These are phyloP conservation scores for Sander vitreus DNA, from an alignment of 2,113 vertebrate genomes.

Conservation along the genomic window DNA sequence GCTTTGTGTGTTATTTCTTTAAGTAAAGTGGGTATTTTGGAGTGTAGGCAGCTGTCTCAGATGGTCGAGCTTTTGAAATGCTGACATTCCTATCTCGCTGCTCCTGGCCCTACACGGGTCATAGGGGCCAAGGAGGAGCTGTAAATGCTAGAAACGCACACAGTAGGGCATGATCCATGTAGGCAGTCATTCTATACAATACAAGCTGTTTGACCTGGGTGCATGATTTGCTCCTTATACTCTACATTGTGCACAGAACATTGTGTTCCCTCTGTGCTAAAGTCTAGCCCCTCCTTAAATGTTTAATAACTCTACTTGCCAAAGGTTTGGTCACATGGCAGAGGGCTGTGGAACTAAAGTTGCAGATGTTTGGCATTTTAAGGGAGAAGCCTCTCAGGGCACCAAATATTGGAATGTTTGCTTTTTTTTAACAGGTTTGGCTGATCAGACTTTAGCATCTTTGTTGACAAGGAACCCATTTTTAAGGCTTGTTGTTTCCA, in stretches of 20 bases:
- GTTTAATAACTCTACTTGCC: constrained; percentile 36
- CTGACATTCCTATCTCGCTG: neutral
- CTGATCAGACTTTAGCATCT: neutral
- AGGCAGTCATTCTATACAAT: neutral
- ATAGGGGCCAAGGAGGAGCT: neutral
- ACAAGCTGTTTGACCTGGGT: neutral
- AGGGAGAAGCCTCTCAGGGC: neutral
- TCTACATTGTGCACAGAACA: constrained; percentile 9
- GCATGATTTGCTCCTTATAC: neutral
- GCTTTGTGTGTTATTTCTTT: neutral
- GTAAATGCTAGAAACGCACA: neutral
- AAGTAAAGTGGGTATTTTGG: neutral
- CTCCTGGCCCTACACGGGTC: neutral
- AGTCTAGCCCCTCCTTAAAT: constrained; percentile 34
- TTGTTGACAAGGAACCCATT: neutral
- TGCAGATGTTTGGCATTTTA: constrained; percentile 1
- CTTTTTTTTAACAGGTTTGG: neutral
- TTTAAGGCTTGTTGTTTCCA: constrained; percentile 1
- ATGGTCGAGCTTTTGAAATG: constrained; percentile 17
- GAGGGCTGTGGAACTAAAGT: neutral
- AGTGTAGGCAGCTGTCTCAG: neutral
- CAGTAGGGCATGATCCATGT: neutral
- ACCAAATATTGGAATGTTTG: constrained; percentile 16
- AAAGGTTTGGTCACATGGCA: constrained; percentile 5
- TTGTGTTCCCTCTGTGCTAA: constrained; percentile 23